Conservation (phyloP, 1,140 invertebrate genomes). For the Drosophila novamexicana region DNA sequence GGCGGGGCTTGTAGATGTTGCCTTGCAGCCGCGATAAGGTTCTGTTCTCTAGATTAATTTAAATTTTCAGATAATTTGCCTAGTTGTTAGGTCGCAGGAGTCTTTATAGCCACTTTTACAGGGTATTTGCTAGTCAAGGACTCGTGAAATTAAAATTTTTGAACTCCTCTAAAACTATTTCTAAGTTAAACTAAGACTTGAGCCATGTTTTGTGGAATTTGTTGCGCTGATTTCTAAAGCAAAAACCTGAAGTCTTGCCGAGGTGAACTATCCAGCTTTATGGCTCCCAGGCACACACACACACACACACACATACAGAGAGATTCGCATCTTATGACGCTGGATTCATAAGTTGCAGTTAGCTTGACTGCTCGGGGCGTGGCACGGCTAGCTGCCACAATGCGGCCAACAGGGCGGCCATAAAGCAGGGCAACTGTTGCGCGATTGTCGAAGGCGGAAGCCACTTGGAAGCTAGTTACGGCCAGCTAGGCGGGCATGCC, state of each 20-base stretch:
- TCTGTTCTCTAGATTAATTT: too few relatives aligned
- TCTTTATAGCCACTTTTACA: too few relatives aligned
- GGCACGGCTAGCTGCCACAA: slow-evolving; percentile 22
- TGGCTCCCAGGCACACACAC: slow-evolving; percentile 18
- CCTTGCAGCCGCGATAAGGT: too few relatives aligned
- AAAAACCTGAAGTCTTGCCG: slow-evolving; percentile 7
- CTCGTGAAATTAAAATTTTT: neutral
- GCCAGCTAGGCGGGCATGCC: slow-evolving; percentile 44
- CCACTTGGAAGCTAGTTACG: slow-evolving; percentile 50
- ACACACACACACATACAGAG: neutral
- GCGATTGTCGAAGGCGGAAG: slow-evolving; percentile 25
- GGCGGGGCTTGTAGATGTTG: too few relatives aligned
- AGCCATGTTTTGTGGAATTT: neutral
- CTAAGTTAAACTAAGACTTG: neutral
- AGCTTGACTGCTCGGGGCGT: slow-evolving; percentile 14
- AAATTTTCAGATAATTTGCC: too few relatives aligned
- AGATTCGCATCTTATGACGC: slow-evolving; percentile 13
- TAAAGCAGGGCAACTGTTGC: slow-evolving; percentile 54
- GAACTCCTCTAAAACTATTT: neutral
- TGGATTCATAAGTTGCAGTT: slow-evolving; percentile 60
- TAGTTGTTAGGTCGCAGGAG: too few relatives aligned
- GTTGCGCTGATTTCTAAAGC: neutral
- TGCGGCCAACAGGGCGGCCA: slow-evolving; percentile 41
- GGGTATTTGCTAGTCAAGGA: too few relatives aligned
- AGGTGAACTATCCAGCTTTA: slow-evolving; percentile 24